A percentile compares a stretch with the other conserved stretches of the same genome.
Evolutionary conservation across 2,113 vertebrate species (phyloP).

Genomic region (Gallinago paraguaiae): DNA sequence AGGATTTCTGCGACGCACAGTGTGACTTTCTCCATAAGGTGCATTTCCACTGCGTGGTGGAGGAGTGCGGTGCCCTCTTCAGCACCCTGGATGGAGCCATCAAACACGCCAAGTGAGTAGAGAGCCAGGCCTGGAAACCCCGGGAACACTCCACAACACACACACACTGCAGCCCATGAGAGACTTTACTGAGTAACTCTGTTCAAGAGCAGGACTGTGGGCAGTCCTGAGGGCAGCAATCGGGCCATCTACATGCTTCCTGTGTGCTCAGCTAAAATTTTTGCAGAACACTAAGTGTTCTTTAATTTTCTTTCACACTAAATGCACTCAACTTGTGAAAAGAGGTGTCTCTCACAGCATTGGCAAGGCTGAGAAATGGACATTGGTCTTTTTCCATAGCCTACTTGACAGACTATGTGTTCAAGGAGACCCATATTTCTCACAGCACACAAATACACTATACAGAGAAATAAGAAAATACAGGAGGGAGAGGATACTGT

Average conservation of each 20-base stretch:
- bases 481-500: neutral
- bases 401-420: neutral
- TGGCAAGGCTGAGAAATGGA: neutral
- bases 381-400: neutral
- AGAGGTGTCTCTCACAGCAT: neutral
- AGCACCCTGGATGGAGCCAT: constrained; percentile 97
- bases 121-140: neutral
- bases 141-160: fast-evolving
- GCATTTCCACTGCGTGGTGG: constrained; percentile 96
- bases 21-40: constrained; percentile 97
- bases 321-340: neutral
- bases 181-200: neutral
- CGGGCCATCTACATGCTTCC: neutral
- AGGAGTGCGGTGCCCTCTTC: constrained; percentile 96
- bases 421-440: neutral
- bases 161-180: neutral
- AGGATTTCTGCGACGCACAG: constrained; percentile 92
- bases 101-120: constrained; percentile 95
- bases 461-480: neutral
- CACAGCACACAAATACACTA: neutral
- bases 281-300: neutral
- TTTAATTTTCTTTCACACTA: neutral
- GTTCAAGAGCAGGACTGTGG: neutral
- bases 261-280: neutral
- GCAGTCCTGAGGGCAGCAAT: neutral